Base-by-base conservation (phyloP, 2,888 invertebrate genomes). In the Troides oblongomaculatus region DNA sequence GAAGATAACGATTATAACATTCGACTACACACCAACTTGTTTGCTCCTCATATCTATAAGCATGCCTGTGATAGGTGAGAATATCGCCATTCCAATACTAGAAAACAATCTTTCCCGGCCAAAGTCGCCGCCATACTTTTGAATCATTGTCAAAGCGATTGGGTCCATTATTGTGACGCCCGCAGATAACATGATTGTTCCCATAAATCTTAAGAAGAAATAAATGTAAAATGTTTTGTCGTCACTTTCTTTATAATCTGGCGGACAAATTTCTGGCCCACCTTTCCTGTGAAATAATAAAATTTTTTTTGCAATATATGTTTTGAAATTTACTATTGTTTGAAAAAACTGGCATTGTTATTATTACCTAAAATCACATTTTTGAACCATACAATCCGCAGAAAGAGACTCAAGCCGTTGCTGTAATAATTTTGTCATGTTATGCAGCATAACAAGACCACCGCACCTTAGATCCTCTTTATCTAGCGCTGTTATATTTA, bases 151-250 rank as follows among this genome's bases (percentile, higher is more conserved):
- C 72, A 97, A 89, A 0, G 97, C 96, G 73, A 97, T 97, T 0
- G 97, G 97, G 87, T 98, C 97, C 95, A 97, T 95, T 68, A 98
- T 96, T 17, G 97, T 97, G 0, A 97, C 96, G n/a, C 96, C 96
- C 43, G 97, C 97, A 7, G 96, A 95, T 80, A 96, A 91, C 94
- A 96, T 96, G 7, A 97, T 95, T 46, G 96, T 97, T 1, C 96
- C 97, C 77, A 97, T 89, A 76, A 97, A 95, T 81, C 97, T 92
- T 72, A 97, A 81, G 67, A 95, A 87, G 83, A 97, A 97, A 83
- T 98, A 97, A 72, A 96, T 93, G 94, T 97, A 97, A 82, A 97
- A 97, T 2, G 96, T 95, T 76, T 94, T 94, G 79, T 95, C 95
- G 74, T 96, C 96, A 69, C 95, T 95, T 80, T 96, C 95, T 83